phyloP scores from a whole-genome alignment of 2,113 vertebrate species.

The Glaucidium brasilianum region DNA sequence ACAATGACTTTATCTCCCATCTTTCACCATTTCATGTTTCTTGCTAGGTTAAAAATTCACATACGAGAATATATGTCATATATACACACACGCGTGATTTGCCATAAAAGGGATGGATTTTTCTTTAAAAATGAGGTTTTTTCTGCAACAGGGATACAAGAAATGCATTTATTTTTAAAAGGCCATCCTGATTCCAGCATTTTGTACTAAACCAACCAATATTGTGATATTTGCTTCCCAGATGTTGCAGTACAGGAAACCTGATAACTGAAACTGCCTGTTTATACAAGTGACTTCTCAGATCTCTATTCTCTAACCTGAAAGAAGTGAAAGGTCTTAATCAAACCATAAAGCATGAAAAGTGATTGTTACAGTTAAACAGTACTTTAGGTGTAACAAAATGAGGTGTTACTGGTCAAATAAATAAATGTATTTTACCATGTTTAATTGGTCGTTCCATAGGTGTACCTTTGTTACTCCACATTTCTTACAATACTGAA shows the following conservation, averaged over 20 bases:
- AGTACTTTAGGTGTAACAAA: neutral
- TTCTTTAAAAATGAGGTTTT: neutral
- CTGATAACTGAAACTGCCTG: neutral
- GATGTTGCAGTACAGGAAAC: neutral
- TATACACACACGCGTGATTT: rapidly evolving
- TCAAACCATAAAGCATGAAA: neutral
- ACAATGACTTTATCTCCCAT: neutral
- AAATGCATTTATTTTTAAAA: neutral
- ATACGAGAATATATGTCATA: neutral
- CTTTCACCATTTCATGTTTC: neutral
- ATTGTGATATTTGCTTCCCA: neutral
- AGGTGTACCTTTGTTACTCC: neutral
- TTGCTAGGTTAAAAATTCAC: neutral
- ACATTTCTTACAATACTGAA: neutral
- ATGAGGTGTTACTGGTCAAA: neutral
- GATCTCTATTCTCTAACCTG: neutral
- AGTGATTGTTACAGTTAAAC: neutral
- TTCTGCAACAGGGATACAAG: neutral
- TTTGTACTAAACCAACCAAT: neutral
- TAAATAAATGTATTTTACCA: neutral
- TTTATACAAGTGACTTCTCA: neutral
- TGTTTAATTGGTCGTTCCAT: neutral
- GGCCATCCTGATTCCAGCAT: neutral
- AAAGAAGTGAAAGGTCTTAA: neutral
- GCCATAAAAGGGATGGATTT: neutral